phyloP scores from a whole-genome alignment of 1,140 invertebrate species.

The Tetramorium parvispinum region DNA sequence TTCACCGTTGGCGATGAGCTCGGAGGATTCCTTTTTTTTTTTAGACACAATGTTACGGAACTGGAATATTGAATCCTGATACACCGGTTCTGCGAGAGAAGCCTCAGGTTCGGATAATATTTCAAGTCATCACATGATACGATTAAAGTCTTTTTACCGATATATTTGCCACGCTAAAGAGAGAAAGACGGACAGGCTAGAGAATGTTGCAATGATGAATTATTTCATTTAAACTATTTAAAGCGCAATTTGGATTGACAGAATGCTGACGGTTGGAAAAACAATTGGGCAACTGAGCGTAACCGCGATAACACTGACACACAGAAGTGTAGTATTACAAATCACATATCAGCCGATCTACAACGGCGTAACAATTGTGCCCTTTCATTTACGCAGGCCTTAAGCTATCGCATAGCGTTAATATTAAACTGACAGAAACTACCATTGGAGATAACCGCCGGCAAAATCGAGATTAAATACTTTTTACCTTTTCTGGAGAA shows the following conservation, averaged over 20 bases:
- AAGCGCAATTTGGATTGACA: not conserved
- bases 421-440: not conserved
- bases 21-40: not conserved
- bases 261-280: conserved; percentile 4
- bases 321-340: conserved; percentile 1
- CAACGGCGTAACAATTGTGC: not conserved
- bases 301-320: not conserved
- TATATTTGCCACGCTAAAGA: not conserved
- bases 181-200: not conserved
- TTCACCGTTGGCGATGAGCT: not conserved
- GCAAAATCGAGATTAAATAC: conserved; percentile 14
- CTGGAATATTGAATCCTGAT: not conserved
- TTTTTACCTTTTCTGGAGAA: not conserved
- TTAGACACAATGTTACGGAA: not conserved
- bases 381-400: conserved; percentile 31
- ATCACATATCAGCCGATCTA: not conserved
- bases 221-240: conserved; percentile 20
- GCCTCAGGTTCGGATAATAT: not conserved
- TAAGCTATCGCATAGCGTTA: not conserved
- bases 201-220: conserved; percentile 6
- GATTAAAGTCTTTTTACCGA: not conserved
- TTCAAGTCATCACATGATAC: not conserved
- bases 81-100: not conserved
- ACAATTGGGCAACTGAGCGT: conserved; percentile 10
- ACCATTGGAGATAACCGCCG: not conserved